Percentiles rank a stretch among this genome's conserved stretches.
phyloP scores from a whole-genome alignment of 2,888 invertebrate genomes.

The Notodonta dromedarius region DNA sequence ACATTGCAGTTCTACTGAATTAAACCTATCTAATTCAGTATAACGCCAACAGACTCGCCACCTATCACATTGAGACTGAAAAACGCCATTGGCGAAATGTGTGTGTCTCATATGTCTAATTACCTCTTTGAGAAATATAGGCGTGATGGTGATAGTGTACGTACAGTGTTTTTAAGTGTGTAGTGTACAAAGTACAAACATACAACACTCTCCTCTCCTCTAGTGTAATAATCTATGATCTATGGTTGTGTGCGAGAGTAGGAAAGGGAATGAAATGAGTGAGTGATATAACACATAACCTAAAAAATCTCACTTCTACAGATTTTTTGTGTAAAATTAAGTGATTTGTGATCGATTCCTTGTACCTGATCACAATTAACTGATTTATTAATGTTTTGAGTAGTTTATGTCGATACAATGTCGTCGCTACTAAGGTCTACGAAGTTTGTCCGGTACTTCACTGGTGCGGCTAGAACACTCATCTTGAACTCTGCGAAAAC shows the following conservation, averaged over 20 bases:
- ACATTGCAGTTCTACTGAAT: too few relatives aligned
- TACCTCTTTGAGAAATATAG: too few relatives aligned
- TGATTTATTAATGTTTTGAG: slow-evolving; percentile 36
- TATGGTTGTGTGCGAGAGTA: too few relatives aligned
- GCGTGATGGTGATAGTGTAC: too few relatives aligned
- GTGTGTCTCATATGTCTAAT: too few relatives aligned
- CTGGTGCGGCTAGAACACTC: slow-evolving; percentile 88
- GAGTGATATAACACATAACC: slow-evolving; percentile 71
- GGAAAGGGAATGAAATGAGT: too few relatives aligned
- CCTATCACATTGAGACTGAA: too few relatives aligned
- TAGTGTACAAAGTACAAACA: too few relatives aligned
- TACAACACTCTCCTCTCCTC: not conserved
- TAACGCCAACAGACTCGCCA: too few relatives aligned
- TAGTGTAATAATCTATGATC: not conserved
- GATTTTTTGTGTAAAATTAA: slow-evolving; percentile 5
- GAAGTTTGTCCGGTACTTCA: slow-evolving; percentile 89
- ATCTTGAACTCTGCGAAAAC: slow-evolving; percentile 87
- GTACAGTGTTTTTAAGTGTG: too few relatives aligned
- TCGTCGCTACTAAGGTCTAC: slow-evolving; percentile 88
- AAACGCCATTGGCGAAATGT: too few relatives aligned
- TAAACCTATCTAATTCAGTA: too few relatives aligned
- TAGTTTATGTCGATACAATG: slow-evolving; percentile 68
- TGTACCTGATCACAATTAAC: slow-evolving; percentile 4
- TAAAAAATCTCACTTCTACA: slow-evolving; percentile 32
- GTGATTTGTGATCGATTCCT: slow-evolving; percentile 22